phyloP scores from a whole-genome alignment of 2,888 invertebrate genomes.

The Parnassius smintheus region DNA sequence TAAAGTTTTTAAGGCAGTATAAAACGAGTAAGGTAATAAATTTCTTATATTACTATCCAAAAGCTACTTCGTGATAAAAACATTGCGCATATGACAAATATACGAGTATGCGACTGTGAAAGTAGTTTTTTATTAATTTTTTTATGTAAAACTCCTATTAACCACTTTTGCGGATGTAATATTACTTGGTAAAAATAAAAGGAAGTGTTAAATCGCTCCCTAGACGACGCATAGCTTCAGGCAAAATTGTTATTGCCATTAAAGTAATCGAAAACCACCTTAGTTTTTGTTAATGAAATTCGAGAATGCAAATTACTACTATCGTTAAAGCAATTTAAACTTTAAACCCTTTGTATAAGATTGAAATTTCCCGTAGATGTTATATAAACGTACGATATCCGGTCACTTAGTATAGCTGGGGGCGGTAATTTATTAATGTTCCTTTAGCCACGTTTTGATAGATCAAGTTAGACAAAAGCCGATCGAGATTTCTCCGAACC shows the following conservation, averaged over 20 bases:
- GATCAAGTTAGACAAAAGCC: constrained; percentile 67
- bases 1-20: too few species aligned
- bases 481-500: constrained; percentile 54
- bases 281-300: constrained; percentile 75
- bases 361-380: constrained; percentile 31
- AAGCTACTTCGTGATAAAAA: too few species aligned
- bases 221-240: constrained; percentile 54
- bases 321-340: constrained; percentile 32
- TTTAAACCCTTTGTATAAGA: constrained; percentile 23
- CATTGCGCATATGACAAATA: too few species aligned
- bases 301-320: constrained; percentile 64
- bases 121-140: too few species aligned
- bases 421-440: constrained; percentile 75
- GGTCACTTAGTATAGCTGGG: constrained; percentile 65
- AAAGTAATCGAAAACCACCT: constrained; percentile 70
- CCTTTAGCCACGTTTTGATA: constrained; percentile 64
- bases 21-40: too few species aligned
- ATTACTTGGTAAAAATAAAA: constrained; percentile 38
- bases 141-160: background rate
- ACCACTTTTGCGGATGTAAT: background rate
- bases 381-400: constrained; percentile 55
- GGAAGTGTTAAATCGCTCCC: constrained; percentile 63
- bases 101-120: too few species aligned
- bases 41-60: too few species aligned
- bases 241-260: constrained; percentile 66